Base-by-base conservation (phyloP, 2,797 vertebrate species). In the Molossus molossus region DNA sequence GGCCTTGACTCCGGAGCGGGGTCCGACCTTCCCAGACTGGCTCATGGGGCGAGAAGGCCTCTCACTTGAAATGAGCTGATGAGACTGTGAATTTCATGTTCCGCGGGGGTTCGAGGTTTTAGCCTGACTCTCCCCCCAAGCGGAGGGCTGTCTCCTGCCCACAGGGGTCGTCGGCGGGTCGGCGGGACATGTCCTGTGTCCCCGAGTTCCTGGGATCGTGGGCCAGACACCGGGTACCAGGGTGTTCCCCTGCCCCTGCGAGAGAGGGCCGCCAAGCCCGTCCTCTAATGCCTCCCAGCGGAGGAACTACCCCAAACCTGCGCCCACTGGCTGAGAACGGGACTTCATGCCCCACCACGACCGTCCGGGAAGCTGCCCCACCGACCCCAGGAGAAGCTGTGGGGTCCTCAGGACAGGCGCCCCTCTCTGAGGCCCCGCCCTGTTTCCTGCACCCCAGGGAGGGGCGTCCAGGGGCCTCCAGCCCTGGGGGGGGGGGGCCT, bases 11-110 rank as follows among this genome's bases (percentile, higher is more conserved):
- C 0, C 0, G 14, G 40, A 15, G 11, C 1, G 0, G 13, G 83
- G 27, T 7, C 20, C 0, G 0, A 29, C 50, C 27, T 14, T 11
- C 60, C 8, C 7, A 0, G 33, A 3, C 3, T 4, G 45, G 17
- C 20, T 8, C 10, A 0, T 0, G 1, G 10, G 4, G 2, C 9
- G 2, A 4, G 4, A 55, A 55, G 15, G 62, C 14, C 58, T n/a
- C 3, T 50, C 15, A 0, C 14, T 3, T 73, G 70, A 27, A 17
- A 8, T 45, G 14, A 6, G 2, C 3, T 1, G 7, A 55, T n/a
- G 55, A 20, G 4, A 27, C 57, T 11, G 20, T 20, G 58, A 33
- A 9, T 5, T n/a, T 10, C 57, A 9, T 0, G 4, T 9, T 15
- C n/a, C 29, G 4, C 20, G 5, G 0, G 0, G 45, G 6, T 9